phyloP scores from a whole-genome alignment of 2,113 vertebrate genomes.

The Chascanopsetta lugubris region DNA sequence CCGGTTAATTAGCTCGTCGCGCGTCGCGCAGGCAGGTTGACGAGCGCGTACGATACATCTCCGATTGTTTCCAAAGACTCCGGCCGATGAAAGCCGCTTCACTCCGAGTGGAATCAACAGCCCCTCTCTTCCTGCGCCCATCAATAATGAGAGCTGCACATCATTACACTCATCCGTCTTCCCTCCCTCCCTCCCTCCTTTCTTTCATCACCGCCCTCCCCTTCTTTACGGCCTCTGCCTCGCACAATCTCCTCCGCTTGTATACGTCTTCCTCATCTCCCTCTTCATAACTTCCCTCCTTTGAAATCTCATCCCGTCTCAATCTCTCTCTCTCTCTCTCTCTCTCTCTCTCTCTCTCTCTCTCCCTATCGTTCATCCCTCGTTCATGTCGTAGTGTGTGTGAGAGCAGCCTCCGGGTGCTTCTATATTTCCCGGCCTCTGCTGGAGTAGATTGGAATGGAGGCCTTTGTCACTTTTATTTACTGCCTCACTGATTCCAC shows the following conservation, averaged over 20 bases:
- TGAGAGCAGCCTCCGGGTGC: conserved; percentile 58
- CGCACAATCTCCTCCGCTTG: conserved; percentile 32
- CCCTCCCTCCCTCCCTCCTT: conserved; percentile 17
- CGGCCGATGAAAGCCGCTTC: conserved; percentile 42
- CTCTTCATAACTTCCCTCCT: conserved; percentile 26
- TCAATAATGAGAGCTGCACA: conserved; percentile 53
- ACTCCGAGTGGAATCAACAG: conserved; percentile 41
- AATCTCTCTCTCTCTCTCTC: conserved; percentile 26
- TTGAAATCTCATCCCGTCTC: conserved; percentile 51
- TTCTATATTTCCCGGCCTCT: conserved; percentile 69
- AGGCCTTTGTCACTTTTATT: conserved; percentile 80
- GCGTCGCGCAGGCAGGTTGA: conserved; percentile 51
- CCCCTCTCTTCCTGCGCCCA: conserved; percentile 9
- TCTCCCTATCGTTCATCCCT: conserved; percentile 7
- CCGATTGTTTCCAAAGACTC: conserved; percentile 41
- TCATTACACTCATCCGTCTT: conserved; percentile 39
- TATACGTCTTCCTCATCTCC: conserved; percentile 28
- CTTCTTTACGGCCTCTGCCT: conserved; percentile 24
- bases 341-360: conserved; percentile 15
- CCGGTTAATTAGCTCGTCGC: conserved; percentile 55
- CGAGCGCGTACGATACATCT: conserved; percentile 44
- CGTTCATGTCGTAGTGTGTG: conserved; percentile 18
- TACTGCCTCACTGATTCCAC: conserved; percentile 72
- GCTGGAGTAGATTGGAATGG: conserved; percentile 72
- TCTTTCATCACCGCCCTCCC: conserved; percentile 4